These are phyloP conservation scores for Cosmopolites sordidus DNA, from an alignment of 2,888 invertebrate species.

Conservation along the genomic window DNA sequence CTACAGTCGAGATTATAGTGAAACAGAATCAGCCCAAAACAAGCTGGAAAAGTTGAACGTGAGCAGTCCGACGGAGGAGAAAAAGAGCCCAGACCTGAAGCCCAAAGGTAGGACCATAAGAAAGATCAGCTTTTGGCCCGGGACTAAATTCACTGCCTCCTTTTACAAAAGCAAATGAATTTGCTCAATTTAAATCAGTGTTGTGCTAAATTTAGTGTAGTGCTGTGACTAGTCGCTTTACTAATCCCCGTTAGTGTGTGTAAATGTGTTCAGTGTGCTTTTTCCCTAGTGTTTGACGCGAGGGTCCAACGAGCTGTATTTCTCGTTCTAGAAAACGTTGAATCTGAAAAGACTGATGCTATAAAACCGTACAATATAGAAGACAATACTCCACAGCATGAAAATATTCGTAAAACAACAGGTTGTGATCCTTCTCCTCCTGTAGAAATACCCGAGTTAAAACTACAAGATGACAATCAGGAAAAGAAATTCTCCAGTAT, in stretches of 20 bases:
- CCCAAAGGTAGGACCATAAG: constrained; percentile 65
- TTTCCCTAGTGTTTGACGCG: constrained; percentile 15
- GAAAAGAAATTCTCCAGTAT: constrained; percentile 38
- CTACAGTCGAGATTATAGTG: constrained; percentile 46
- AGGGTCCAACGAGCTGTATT: not conserved
- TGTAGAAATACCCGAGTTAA: constrained; percentile 44
- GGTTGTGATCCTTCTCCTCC: constrained; percentile 64
- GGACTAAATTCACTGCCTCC: constrained; percentile 56
- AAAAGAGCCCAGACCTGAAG: constrained; percentile 34
- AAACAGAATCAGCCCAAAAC: constrained; percentile 46
- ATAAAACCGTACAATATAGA: no score
- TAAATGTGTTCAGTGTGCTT: constrained; percentile 23
- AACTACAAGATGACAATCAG: constrained; percentile 21
- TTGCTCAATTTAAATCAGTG: constrained; percentile 3
- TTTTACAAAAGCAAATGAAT: constrained; percentile 34
- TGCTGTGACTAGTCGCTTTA: constrained; percentile 31
- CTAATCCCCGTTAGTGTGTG: constrained; percentile 32
- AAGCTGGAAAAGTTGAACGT: constrained; percentile 39
- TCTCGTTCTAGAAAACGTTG: constrained; percentile 8
- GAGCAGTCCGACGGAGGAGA: constrained; percentile 9
- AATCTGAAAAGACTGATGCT: not conserved
- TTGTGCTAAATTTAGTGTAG: constrained; percentile 17
- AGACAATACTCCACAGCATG: no score
- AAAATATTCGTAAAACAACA: constrained; percentile 45
- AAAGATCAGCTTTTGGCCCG: constrained; percentile 72